Evolutionary conservation across 2,797 vertebrate species (phyloP), one percentile per base, ranked within the genome.

Genomic region (Coccyzus lansbergi): DNA sequence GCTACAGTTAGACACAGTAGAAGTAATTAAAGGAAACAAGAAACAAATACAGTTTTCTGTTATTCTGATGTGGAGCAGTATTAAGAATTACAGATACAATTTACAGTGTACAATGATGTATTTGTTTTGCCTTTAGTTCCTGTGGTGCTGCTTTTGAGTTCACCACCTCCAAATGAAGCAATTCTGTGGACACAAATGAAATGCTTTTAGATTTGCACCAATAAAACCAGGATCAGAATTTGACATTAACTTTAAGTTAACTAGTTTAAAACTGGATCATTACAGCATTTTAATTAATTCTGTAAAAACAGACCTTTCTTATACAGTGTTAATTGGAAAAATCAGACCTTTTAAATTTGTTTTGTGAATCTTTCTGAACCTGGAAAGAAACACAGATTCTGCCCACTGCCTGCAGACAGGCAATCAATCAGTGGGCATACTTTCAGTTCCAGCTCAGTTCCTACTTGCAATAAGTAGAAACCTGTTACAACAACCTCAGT

Each of bases 361-460:
- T 97, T 96, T 96, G 92, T 97, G 96, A 96, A 97, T 97, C 94
- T 96, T 96, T 95, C 93, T 95, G 91, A 97, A 96, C 96, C 97
- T 94, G 90, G 97, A 97, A 97, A 95, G 96, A 97, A 97, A 92
- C 92, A 97, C 63, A 91, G 95, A 95, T 94, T 97, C 96, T 96
- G 96, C 96, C 97, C 93, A 95, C 92, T 97, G 94, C 88, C 91
- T 90, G 86, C 88, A 96, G 97, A 96, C 96, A 97, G 96, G 95
- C 97, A 97, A 98, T 98, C 97, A 97, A 97, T 97, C 97, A 97
- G 95, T 93, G 94, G 97, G 96, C 93, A 96, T 93, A 96, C 95
- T 93, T 97, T 93, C 97, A 97, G 97, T 98, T 97, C 97, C 98
- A 97, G 93, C 94, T 96, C 96, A 97, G 95, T 92, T 97, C 95